Conservation (phyloP, 2,888 invertebrate species). For the Chironomus tentans region DNA sequence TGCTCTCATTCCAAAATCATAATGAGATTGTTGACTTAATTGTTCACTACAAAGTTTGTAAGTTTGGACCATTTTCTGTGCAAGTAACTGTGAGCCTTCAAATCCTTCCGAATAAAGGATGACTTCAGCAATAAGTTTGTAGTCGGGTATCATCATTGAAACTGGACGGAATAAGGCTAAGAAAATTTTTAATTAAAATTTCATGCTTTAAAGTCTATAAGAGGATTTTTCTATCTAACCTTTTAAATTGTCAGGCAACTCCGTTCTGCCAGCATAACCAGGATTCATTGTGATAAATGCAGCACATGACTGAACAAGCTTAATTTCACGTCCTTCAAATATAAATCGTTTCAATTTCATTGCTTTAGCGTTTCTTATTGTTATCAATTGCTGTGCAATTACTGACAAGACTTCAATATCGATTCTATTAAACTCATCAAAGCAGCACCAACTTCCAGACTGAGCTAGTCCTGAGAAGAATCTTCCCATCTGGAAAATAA, state of each 20-base stretch:
- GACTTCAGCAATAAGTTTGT: slow-evolving; percentile 81
- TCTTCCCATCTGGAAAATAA: slow-evolving; percentile 67
- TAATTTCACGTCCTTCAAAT: slow-evolving; percentile 85
- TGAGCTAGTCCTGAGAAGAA: slow-evolving; percentile 85
- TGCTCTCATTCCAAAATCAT: slow-evolving; percentile 89
- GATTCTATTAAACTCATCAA: slow-evolving; percentile 86
- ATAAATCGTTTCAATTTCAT: slow-evolving; percentile 60
- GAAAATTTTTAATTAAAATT: no score
- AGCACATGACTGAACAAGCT: slow-evolving; percentile 67
- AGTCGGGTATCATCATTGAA: slow-evolving; percentile 89
- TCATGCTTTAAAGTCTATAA: no score
- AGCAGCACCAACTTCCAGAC: slow-evolving; percentile 84
- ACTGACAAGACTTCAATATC: slow-evolving; percentile 85
- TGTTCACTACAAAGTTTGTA: slow-evolving; percentile 87
- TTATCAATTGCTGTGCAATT: slow-evolving; percentile 81
- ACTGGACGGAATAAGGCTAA: slow-evolving; percentile 71
- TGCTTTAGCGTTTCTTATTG: slow-evolving; percentile 77
- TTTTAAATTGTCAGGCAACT: slow-evolving; percentile 75
- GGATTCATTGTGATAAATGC: slow-evolving; percentile 91
- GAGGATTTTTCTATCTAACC: no score
- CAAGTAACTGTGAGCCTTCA: slow-evolving; percentile 76
- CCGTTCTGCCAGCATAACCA: slow-evolving; percentile 82
- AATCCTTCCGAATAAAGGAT: slow-evolving; percentile 91
- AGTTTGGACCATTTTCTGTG: slow-evolving; percentile 88
- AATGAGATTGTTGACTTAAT: slow-evolving; percentile 84